These are phyloP conservation scores for Euphydryas editha DNA, from an alignment of 2,888 invertebrate species.

Conservation along the genomic window DNA sequence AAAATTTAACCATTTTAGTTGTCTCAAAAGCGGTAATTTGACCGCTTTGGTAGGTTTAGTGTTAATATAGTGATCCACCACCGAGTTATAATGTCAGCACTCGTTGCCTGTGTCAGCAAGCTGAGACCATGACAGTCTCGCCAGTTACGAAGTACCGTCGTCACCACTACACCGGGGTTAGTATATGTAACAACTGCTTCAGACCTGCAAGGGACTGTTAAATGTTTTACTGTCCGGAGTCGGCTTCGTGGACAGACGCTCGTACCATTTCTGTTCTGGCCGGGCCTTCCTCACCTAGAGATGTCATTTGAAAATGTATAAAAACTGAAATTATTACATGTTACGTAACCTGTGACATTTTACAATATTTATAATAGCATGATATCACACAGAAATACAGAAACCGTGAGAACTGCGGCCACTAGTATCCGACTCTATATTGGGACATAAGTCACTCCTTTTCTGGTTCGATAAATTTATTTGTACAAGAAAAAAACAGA, in stretches of 20 bases:
- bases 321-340: not conserved
- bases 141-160: not conserved
- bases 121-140: not conserved
- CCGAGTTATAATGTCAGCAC: slow-evolving; percentile 5
- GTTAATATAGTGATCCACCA: slow-evolving; percentile 18
- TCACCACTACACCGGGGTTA: slow-evolving; percentile 31
- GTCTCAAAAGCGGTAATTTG: too few relatives aligned
- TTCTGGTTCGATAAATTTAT: not conserved
- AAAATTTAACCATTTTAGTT: too few relatives aligned
- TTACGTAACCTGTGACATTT: not conserved
- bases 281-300: slow-evolving; percentile 66
- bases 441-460: not conserved
- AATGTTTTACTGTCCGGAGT: slow-evolving; percentile 59
- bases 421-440: not conserved
- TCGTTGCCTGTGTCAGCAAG: not conserved
- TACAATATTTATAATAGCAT: too few relatives aligned
- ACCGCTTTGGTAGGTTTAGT: too few relatives aligned
- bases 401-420: not conserved
- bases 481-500: slow-evolving; percentile 1
- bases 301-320: slow-evolving; percentile 19
- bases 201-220: slow-evolving; percentile 70
- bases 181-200: slow-evolving; percentile 44
- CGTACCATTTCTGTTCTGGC: slow-evolving; percentile 72
- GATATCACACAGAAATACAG: not conserved
- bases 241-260: slow-evolving; percentile 68